Percentiles rank a stretch among this genome's conserved stretches.
phyloP scores from a whole-genome alignment of 2,797 vertebrate species.

The Chloroceryle inda region DNA sequence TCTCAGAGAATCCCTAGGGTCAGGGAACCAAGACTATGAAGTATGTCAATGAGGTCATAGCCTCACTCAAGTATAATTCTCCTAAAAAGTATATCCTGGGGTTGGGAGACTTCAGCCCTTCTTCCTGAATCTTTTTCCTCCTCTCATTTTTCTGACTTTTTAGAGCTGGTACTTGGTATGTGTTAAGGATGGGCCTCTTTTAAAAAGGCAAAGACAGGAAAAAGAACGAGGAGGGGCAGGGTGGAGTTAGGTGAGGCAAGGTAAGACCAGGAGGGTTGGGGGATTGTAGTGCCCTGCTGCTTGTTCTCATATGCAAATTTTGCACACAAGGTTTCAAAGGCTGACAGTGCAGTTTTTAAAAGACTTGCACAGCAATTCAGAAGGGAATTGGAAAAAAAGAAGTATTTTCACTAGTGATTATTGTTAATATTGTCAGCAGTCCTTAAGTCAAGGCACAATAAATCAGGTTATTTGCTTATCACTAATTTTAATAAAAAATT shows the following conservation, averaged over 20 bases:
- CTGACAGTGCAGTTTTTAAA: neutral
- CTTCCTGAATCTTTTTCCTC: neutral
- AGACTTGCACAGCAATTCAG: neutral
- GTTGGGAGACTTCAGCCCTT: neutral
- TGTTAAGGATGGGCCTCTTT: neutral
- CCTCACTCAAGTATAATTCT: neutral
- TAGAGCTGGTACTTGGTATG: neutral
- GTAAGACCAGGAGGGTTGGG: neutral
- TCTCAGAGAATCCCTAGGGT: neutral
- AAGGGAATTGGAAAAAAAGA: neutral
- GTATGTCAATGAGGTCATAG: neutral
- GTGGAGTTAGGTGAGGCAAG: neutral
- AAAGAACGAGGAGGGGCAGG: neutral
- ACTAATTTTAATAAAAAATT: neutral
- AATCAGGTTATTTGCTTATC: neutral
- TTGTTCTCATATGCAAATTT: neutral
- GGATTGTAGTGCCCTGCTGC: neutral
- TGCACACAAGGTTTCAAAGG: neutral
- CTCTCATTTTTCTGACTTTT: neutral
- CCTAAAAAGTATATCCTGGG: neutral
- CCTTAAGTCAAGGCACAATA: neutral
- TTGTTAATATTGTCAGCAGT: neutral
- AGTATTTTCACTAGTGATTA: neutral
- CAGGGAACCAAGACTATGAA: neutral
- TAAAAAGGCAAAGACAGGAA: fast-evolving